Evolutionary conservation across 2,797 vertebrate genomes (phyloP).

Genomic region (Sparus aurata): DNA sequence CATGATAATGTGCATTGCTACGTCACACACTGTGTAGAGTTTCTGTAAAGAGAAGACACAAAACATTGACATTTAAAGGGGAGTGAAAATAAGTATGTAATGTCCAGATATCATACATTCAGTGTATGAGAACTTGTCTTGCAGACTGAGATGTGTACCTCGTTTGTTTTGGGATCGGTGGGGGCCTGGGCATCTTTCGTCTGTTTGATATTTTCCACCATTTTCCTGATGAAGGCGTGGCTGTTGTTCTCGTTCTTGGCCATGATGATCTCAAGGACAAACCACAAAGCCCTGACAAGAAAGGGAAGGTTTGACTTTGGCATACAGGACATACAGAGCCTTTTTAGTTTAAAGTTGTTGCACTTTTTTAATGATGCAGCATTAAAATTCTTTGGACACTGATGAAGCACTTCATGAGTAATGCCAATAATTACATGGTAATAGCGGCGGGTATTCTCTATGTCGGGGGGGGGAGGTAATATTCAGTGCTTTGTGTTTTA

Average conservation of each 20-base stretch:
- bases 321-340: not conserved
- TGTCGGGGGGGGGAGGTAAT: not conserved
- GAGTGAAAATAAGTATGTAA: too few relatives aligned
- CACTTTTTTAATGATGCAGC: too few relatives aligned
- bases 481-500: not conserved
- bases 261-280: conserved; percentile 98
- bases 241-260: conserved; percentile 99
- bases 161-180: conserved; percentile 95
- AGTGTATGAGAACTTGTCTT: not conserved
- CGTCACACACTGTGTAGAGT: conserved; percentile 98
- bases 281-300: conserved; percentile 93
- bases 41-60: conserved; percentile 84
- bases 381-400: not conserved
- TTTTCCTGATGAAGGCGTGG: conserved; percentile 98
- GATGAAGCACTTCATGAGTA: not conserved
- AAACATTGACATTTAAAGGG: not conserved
- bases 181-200: conserved; percentile 96
- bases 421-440: not conserved
- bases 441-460: not conserved
- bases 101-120: not conserved
- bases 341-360: not conserved
- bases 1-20: conserved; percentile 99
- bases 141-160: conserved; percentile 81
- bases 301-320: conserved; percentile 31
- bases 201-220: conserved; percentile 99